These are phyloP conservation scores for Euthynnus affinis DNA, from an alignment of 2,797 vertebrate genomes.

Conservation along the genomic window DNA sequence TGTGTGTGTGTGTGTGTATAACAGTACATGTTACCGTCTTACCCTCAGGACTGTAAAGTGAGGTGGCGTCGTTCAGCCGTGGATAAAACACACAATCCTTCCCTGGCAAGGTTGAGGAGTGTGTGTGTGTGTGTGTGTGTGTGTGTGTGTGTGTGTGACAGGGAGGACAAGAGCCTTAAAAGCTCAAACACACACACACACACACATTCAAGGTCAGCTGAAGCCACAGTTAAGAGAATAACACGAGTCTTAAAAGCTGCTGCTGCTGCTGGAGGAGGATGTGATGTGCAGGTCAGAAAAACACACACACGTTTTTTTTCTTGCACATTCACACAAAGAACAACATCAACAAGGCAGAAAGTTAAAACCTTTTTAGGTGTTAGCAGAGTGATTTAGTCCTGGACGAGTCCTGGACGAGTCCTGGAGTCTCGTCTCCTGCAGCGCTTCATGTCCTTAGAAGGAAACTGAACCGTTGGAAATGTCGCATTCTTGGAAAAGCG, in stretches of 20 bases:
- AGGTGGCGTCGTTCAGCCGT: constrained; percentile 44
- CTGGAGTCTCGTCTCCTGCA: constrained; percentile 3
- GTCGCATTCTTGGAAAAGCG: constrained; percentile 46
- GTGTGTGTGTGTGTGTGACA: background rate
- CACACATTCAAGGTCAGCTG: constrained; percentile 43
- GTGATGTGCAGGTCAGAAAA: constrained; percentile 27
- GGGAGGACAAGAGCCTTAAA: constrained; percentile 54
- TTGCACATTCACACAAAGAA: constrained; percentile 11
- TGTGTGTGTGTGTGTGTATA: too few species aligned
- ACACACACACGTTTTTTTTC: constrained; percentile 2
- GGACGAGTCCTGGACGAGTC: constrained; percentile 24
- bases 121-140: too few species aligned
- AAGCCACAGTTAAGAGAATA: constrained; percentile 45
- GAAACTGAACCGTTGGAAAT: constrained; percentile 41
- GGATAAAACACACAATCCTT: constrained; percentile 47
- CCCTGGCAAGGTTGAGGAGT: constrained; percentile 29
- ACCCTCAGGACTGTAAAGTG: constrained; percentile 24
- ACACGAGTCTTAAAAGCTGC: constrained; percentile 64
- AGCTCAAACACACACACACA: constrained; percentile 6
- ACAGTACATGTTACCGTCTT: background rate
- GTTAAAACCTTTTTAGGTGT: constrained; percentile 43
- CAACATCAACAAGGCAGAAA: constrained; percentile 20
- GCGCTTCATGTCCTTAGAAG: constrained; percentile 66
- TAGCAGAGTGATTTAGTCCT: background rate
- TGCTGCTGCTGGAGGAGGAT: constrained; percentile 46